These are phyloP conservation scores for Sesia apiformis DNA, from an alignment of 2,888 invertebrate genomes.

Conservation along the genomic window DNA sequence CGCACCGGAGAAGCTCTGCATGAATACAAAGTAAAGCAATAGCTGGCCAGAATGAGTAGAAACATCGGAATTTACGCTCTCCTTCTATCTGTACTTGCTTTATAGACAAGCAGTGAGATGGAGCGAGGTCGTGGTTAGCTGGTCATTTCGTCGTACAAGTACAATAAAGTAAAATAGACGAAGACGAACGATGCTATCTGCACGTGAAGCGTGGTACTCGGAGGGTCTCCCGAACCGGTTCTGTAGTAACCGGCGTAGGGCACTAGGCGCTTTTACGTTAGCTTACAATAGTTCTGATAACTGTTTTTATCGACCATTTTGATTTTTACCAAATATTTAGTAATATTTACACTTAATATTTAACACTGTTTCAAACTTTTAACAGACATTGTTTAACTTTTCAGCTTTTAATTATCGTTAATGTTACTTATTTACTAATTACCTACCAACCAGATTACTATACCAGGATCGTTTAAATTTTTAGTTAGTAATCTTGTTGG, in stretches of 20 bases:
- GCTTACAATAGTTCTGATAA: constrained; percentile 10
- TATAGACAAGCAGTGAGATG: not conserved
- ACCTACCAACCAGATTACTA: too few species aligned
- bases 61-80: not conserved
- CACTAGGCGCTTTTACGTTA: constrained; percentile 40
- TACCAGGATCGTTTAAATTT: too few species aligned
- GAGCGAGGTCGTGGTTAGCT: constrained; percentile 8
- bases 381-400: too few species aligned
- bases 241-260: constrained; percentile 51
- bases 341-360: too few species aligned
- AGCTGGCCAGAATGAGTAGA: constrained; percentile 3
- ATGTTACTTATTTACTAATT: too few species aligned
- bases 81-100: not conserved
- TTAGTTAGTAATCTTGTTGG: too few species aligned
- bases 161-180: constrained; percentile 51
- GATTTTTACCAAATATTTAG: too few species aligned
- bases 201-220: constrained; percentile 38
- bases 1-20: constrained; percentile 16
- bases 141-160: constrained; percentile 5
- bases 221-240: constrained; percentile 41
- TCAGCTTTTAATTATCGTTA: too few species aligned
- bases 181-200: constrained; percentile 43
- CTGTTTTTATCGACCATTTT: constrained; percentile 11
- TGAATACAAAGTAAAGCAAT: constrained; percentile 25
- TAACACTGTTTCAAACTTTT: too few species aligned